phyloP scores from a whole-genome alignment of 2,888 invertebrate genomes.

The Drosophila cognata region DNA sequence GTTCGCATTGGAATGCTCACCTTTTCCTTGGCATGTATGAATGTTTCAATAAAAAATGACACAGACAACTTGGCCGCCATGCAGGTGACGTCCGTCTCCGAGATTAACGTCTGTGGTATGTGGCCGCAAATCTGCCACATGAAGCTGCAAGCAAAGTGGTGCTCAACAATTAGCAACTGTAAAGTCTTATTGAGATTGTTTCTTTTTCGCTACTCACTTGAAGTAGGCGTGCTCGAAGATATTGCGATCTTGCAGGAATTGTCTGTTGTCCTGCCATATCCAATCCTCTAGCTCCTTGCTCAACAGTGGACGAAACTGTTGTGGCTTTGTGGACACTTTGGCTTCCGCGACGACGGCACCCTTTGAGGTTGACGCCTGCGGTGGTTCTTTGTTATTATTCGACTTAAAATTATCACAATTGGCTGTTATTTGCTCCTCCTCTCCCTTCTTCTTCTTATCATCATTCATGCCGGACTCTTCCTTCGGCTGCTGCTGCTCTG shows the following conservation, averaged over 20 bases:
- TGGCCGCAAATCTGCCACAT: slow-evolving; percentile 98
- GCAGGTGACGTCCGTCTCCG: slow-evolving; percentile 92
- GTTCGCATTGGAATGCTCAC: slow-evolving; percentile 83
- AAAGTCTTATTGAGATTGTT: background rate
- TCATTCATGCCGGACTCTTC: background rate
- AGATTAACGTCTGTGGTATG: slow-evolving; percentile 94
- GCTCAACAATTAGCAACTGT: background rate
- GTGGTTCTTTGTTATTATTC: slow-evolving; percentile 63
- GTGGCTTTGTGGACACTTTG: slow-evolving; percentile 43
- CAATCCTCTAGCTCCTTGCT: slow-evolving; percentile 93
- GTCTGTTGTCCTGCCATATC: slow-evolving; percentile 99
- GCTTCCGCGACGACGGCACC: slow-evolving; percentile 47
- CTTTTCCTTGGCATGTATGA: slow-evolving; percentile 98
- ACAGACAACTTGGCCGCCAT: slow-evolving; percentile 95
- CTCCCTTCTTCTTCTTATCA: slow-evolving; percentile 21
- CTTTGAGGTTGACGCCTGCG: slow-evolving; percentile 72
- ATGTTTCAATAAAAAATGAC: slow-evolving; percentile 97
- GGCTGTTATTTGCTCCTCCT: slow-evolving; percentile 69
- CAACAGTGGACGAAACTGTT: slow-evolving; percentile 79
- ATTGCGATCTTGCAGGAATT: slow-evolving; percentile 97
- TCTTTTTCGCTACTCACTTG: slow-evolving; percentile 87
- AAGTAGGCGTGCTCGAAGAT: slow-evolving; percentile 98
- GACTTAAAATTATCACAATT: slow-evolving; percentile 83
- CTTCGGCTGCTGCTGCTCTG: background rate
- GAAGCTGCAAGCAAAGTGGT: slow-evolving; percentile 88